phyloP scores from a whole-genome alignment of 2,888 invertebrate species.

The Digitonthophagus gazella region DNA sequence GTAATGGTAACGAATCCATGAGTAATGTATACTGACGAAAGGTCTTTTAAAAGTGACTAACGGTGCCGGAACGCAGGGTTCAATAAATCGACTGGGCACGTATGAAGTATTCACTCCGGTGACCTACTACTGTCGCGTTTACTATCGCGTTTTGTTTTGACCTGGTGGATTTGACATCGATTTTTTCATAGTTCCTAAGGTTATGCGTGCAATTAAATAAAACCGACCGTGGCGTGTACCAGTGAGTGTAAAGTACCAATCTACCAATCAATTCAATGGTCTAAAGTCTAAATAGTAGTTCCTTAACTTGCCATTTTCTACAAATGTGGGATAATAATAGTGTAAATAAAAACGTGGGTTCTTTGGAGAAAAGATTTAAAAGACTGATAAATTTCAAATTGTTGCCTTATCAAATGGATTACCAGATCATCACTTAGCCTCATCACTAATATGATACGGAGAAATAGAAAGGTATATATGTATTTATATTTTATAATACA shows the following conservation, averaged over 20 bases:
- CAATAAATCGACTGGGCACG: not conserved
- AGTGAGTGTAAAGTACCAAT: too few species aligned
- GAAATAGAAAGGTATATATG: not conserved
- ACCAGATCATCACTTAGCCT: not conserved
- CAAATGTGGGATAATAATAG: too few species aligned
- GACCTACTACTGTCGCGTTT: not conserved
- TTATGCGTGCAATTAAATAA: not conserved
- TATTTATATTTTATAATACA: too few species aligned
- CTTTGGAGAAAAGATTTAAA: not conserved
- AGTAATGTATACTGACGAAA: not conserved
- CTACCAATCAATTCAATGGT: too few species aligned
- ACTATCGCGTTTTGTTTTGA: not conserved
- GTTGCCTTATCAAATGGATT: not conserved
- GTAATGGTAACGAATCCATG: too few species aligned
- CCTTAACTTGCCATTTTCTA: too few species aligned
- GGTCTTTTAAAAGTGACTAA: not conserved
- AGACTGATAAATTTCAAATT: not conserved
- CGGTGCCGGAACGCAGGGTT: not conserved
- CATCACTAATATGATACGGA: not conserved
- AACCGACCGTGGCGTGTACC: not conserved
- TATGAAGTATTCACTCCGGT: not conserved
- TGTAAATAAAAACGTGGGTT: not conserved
- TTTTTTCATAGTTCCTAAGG: not conserved
- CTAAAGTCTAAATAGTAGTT: too few species aligned
- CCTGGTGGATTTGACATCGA: not conserved